Percentiles rank a stretch among this genome's conserved stretches.
These are phyloP conservation scores for Limenitis arthemis DNA, from an alignment of 2,888 invertebrate genomes.

Conservation along the genomic window DNA sequence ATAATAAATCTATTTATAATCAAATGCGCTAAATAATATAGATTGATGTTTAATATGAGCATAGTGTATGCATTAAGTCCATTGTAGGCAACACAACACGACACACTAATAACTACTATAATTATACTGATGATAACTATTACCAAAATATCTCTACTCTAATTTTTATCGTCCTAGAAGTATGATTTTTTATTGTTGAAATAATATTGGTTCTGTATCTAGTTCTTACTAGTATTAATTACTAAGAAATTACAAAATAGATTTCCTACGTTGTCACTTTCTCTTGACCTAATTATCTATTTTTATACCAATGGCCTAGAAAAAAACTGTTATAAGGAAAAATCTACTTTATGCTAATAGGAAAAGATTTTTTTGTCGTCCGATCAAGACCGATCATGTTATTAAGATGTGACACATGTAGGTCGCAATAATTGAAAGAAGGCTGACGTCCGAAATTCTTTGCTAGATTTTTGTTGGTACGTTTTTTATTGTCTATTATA, in stretches of 20 bases:
- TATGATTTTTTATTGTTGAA: too few relatives aligned
- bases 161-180: too few relatives aligned
- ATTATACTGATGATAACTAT: too few relatives aligned
- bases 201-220: too few relatives aligned
- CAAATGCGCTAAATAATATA: too few relatives aligned
- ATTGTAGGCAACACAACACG: too few relatives aligned
- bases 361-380: neutral
- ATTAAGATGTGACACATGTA: slow-evolving; percentile 3
- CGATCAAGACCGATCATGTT: neutral
- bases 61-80: too few relatives aligned
- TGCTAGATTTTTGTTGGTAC: neutral
- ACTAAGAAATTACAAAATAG: neutral
- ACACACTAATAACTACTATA: too few relatives aligned
- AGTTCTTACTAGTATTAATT: too few relatives aligned
- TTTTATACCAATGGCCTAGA: slow-evolving; percentile 5
- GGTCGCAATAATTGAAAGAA: slow-evolving; percentile 4
- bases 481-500: too few relatives aligned
- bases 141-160: too few relatives aligned
- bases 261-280: neutral
- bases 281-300: slow-evolving; percentile 9
- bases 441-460: slow-evolving; percentile 2
- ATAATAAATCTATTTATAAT: neutral
- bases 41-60: too few relatives aligned
- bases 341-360: neutral
- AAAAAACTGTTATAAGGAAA: slow-evolving; percentile 2